phyloP scores from a whole-genome alignment of 2,888 invertebrate species.

The Brachyptera putata region DNA sequence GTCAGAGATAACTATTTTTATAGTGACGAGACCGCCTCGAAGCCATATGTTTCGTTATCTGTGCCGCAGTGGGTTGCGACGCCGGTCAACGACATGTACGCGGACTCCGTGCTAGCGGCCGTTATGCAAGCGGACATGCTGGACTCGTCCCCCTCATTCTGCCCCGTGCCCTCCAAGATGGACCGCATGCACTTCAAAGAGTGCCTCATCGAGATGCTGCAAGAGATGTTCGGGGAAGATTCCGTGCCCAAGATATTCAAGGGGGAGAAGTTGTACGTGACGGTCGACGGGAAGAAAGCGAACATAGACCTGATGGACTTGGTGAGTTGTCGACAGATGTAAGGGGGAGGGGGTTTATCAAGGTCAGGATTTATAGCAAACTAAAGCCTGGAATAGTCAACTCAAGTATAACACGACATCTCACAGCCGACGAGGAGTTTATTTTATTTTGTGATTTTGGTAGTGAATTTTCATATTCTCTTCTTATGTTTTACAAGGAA shows the following conservation, averaged over 20 bases:
- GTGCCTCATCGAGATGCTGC: constrained; percentile 82
- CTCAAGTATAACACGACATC: too few relatives aligned
- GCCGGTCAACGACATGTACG: constrained; percentile 96
- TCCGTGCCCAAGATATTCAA: constrained; percentile 91
- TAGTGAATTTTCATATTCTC: too few relatives aligned
- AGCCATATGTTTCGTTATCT: too few relatives aligned
- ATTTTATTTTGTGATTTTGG: too few relatives aligned
- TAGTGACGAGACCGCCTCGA: too few relatives aligned
- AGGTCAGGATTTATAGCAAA: too few relatives aligned
- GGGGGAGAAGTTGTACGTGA: constrained; percentile 80
- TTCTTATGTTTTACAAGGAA: too few relatives aligned
- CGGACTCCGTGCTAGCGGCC: constrained; percentile 88
- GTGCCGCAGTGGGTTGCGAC: constrained; percentile 78
- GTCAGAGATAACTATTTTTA: too few relatives aligned
- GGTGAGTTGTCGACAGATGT: constrained; percentile 46
- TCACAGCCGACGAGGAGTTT: too few relatives aligned
- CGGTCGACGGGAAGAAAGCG: constrained; percentile 78
- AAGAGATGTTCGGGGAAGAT: constrained; percentile 94
- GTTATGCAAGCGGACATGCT: constrained; percentile 76
- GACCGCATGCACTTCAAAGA: constrained; percentile 92
- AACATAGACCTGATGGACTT: constrained; percentile 78
- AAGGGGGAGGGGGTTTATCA: too few relatives aligned
- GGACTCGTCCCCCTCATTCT: constrained; percentile 54
- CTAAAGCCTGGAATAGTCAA: too few relatives aligned
- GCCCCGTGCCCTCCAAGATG: constrained; percentile 55